phyloP scores from a whole-genome alignment of 2,113 vertebrate genomes.

The Menidia beryllina region DNA sequence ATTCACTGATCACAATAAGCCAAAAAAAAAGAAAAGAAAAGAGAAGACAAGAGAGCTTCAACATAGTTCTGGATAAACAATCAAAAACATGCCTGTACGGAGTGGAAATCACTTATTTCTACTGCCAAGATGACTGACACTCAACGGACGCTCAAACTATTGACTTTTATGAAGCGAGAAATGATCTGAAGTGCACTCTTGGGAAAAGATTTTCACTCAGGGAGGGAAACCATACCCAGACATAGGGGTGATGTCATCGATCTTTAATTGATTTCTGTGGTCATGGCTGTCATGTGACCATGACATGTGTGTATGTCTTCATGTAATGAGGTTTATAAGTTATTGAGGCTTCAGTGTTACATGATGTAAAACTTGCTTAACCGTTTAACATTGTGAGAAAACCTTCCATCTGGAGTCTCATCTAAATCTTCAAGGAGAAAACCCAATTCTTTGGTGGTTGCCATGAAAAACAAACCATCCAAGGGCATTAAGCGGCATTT shows the following conservation, averaged over 20 bases:
- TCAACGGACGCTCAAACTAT: background rate
- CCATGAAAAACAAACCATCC: no score
- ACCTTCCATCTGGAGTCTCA: constrained; percentile 18
- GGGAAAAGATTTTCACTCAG: constrained; percentile 43
- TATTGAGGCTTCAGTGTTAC: constrained; percentile 24
- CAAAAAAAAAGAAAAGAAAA: no score
- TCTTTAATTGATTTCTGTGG: constrained; percentile 54
- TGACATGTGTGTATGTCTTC: constrained; percentile 31
- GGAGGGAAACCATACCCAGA: constrained; percentile 35
- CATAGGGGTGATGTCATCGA: constrained; percentile 66
- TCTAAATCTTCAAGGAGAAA: constrained; percentile 6
- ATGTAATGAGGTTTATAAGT: constrained; percentile 20
- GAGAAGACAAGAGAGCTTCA: no score
- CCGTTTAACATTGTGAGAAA: constrained; percentile 35
- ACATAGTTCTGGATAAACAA: no score
- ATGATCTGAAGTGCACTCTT: constrained; percentile 13
- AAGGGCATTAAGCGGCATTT: constrained; percentile 39
- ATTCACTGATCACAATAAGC: constrained; percentile 17
- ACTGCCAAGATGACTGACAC: constrained; percentile 11
- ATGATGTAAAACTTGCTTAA: constrained; percentile 35
- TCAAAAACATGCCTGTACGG: no score
- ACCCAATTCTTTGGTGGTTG: no score
- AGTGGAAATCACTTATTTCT: constrained; percentile 17
- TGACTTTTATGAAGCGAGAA: constrained; percentile 12
- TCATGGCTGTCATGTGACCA: constrained; percentile 52